Base-by-base conservation (phyloP, 2,888 invertebrate genomes). In the Meandrusa payeni region DNA sequence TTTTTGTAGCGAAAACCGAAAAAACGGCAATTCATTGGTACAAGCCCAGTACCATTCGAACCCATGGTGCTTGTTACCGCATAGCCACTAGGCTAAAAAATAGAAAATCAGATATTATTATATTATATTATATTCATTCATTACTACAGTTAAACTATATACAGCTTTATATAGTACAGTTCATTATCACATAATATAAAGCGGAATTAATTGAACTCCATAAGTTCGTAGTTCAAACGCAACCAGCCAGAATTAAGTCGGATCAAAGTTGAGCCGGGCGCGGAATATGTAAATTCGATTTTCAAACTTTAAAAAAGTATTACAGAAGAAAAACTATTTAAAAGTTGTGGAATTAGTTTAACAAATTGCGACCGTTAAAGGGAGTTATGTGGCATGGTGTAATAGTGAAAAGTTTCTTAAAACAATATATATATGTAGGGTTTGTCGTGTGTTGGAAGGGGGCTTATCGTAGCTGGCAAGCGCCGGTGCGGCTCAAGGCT, bases 341-440 rank as follows among this genome's bases (percentile, higher is more conserved):
- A 43, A 31, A 37, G 37, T 43, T 26, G n/a, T n/a, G 9, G 31
- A 43, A 43, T 42, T 42, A 44, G 36, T 43, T 47, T 32, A 37
- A 33, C 40, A 45, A 41, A 40, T 46, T 32, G 34, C 29, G 26
- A 44, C 46, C 42, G 47, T 46, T 48, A 45, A 52, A 22, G 13
- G 9, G 31, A 42, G 36, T 42, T 42, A 42, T 31, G 29, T 37
- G 6, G 13, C 22, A 9, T 39, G 22, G 19, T 15, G 26, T 41
- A 15, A 24, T 26, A 26, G 23, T 31, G 37, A 12, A 19, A 26
- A 52, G 42, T 55, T 53, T 52, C 46, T 52, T 48, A 29, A 58
- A 61, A 69, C 67, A 67, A 68, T 67, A 65, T 64, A n/a, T n/a
- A 71, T 60, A 61, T 69, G 61, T 55, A 32, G 10, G 24, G 28